Evolutionary conservation across 2,113 vertebrate species (phyloP), one percentile per base, ranked within the genome.

Genomic region (Solea solea): DNA sequence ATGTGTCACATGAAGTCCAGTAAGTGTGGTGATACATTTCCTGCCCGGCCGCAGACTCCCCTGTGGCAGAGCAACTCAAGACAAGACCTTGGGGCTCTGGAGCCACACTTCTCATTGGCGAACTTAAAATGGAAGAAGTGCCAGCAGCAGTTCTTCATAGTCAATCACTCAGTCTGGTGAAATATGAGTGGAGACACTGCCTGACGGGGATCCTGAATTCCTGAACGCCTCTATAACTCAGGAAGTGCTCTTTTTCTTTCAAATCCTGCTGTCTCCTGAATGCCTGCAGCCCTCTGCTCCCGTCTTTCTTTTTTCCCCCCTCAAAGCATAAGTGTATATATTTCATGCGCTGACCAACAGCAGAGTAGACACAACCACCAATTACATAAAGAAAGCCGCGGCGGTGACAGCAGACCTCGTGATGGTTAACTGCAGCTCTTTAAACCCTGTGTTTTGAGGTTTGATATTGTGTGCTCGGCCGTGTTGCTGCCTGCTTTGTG

Each of bases 391-490:
- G 80, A 65, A 85, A 88, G 80, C 90, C 87, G 7, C 85, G 21
- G 86, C 61, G 80, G 84, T 90, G 86, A 88, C 79, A 71, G 84
- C 69, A 39, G 69, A 70, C 80, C 40, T 66, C 66, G n/a, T 51
- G 55, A 85, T 87, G 87, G 79, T 86, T 88, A 81, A 55, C 78
- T 86, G n/a, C 67, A 57, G 60, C 59, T 55, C 76, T 87, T 82
- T 44, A 69, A 82, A 87, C 69, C 82, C 82, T 84, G 82, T 88
- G 82, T 88, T 89, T 90, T 74, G 86, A 78, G 87, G 85, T 90
- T 85, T 78, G 65, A 67, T 73, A 28, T 80, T 69, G 70, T 80
- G 75, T 57, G 66, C 74, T 81, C 9, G 39, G 64, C 64, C 62
- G 55, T 84, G 79, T 74, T 79, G 40, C 57, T 65, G 55, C 58